Evolutionary conservation across 1,140 invertebrate genomes (phyloP).

Genomic region (Platyura marginata): DNA sequence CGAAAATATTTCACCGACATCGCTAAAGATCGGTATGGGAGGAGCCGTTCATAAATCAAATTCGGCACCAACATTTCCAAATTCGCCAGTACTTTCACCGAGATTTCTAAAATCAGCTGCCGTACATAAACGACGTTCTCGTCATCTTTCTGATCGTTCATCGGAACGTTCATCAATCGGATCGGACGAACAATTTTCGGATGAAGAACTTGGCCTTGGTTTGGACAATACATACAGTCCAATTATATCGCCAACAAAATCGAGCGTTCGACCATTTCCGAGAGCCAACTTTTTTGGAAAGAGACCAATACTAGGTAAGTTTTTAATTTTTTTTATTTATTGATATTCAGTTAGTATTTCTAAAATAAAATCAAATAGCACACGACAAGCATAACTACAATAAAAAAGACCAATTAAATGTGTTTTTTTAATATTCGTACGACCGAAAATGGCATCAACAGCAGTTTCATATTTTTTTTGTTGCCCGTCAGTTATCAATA

Average conservation of each 20-base stretch:
- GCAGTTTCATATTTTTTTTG: no score
- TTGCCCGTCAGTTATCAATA: no score
- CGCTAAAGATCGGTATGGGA: background rate
- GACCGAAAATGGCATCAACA: no score
- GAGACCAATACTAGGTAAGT: slow-evolving; percentile 18
- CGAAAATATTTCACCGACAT: background rate
- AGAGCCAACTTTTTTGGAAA: slow-evolving; percentile 12
- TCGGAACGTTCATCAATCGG: slow-evolving; percentile 18
- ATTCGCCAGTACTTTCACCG: slow-evolving; percentile 15
- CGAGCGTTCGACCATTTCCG: slow-evolving; percentile 6
- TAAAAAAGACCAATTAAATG: no score
- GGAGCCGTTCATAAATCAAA: slow-evolving; percentile 15
- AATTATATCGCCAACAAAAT: slow-evolving; percentile 12
- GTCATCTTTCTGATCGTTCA: slow-evolving; percentile 21
- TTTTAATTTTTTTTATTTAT: background rate
- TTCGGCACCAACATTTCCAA: slow-evolving; percentile 20
- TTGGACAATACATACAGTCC: slow-evolving; percentile 13
- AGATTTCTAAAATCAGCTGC: slow-evolving; percentile 18
- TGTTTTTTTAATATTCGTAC: no score
- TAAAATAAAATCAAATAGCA: no score
- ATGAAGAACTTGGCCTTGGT: slow-evolving; percentile 19
- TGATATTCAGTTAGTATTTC: no score
- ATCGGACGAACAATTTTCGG: slow-evolving; percentile 22
- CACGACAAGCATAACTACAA: no score
- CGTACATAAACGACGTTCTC: slow-evolving; percentile 19